A percentile compares a stretch with the other conserved stretches of the same genome.
Evolutionary conservation across 1,140 invertebrate species (phyloP).

Genomic region (Trypoxylus dichotomus): DNA sequence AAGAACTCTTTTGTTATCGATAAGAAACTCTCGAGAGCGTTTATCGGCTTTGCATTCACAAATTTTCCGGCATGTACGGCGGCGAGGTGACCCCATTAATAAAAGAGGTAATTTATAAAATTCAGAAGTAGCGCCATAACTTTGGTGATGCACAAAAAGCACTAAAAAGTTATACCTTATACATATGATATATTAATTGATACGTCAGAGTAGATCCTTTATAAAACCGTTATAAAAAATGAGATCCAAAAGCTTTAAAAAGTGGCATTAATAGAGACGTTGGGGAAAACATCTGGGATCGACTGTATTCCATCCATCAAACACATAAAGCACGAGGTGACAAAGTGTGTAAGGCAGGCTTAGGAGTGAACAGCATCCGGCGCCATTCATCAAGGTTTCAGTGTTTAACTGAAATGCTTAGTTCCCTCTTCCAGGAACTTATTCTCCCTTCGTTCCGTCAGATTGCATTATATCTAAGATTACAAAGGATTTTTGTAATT

Average conservation of each 20-base stretch:
- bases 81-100: background rate
- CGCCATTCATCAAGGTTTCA: conserved; percentile 47
- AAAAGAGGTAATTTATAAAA: conserved; percentile 15
- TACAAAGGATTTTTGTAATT: conserved; percentile 27
- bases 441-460: background rate
- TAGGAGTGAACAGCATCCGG: conserved; percentile 41
- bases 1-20: no score
- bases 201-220: conserved; percentile 1
- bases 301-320: conserved; percentile 45
- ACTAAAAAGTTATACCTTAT: conserved; percentile 13
- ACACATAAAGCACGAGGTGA: conserved; percentile 48
- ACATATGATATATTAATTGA: conserved; percentile 29
- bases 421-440: background rate
- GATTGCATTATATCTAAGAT: conserved; percentile 26
- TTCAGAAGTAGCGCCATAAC: background rate
- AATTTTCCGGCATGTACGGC: background rate
- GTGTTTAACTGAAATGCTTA: conserved; percentile 38
- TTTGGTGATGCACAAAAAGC: background rate
- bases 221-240: conserved; percentile 29
- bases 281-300: conserved; percentile 47
- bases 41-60: background rate
- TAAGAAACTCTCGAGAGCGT: no score
- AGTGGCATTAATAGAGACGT: conserved; percentile 48
- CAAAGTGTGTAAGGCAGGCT: conserved; percentile 48
- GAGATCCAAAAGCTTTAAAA: conserved; percentile 35